Base-by-base conservation (phyloP, 2,888 invertebrate genomes). In the Palloptera scutellata region DNA sequence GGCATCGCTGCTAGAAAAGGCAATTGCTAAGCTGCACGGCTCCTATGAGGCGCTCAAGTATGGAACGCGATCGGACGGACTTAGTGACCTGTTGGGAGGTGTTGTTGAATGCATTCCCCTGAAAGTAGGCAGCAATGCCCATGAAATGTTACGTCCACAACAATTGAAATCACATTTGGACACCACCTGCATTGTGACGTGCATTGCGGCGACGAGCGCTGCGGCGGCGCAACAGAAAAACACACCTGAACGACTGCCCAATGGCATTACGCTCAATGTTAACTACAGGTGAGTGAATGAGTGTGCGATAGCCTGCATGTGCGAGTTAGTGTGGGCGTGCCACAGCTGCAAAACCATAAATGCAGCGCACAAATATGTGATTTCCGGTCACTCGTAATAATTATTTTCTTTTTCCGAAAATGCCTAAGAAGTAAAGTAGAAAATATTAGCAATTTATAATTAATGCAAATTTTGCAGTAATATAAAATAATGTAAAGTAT, bases 21-120 rank as follows among this genome's bases (percentile, higher is more conserved):
- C 96, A 0, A 96, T 96, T 76, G 96, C 96, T 67, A 96, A 96
- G 92, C 92, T 96, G 64, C 96, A 96, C 80, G 96, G 96, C 5
- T 96, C 96, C 0, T 96, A 96, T 85, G 96, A 96, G 85, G 96
- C 96, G 0, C 86, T 96, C 1, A 96, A 96, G 80, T 96, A 96
- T 80, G 95, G 95, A n/a, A 94, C 93, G 55, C 86, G 94, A 12
- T 86, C 95, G 69, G 95, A 96, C 81, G 96, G 95, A 0, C 86
- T 96, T 62, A 93, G 94, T 0, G 95, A 96, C 84, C 87, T 96
- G 42, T 93, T 95, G 0, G 96, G 96, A 0, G 96, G 96, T 6
- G 92, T 96, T 67, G 94, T 95, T 0, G 95, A 96, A 83, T 91
- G 91, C 70, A 89, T 95, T 72, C 88, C 90, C 0, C 90, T 92